Conservation (phyloP, 2,113 vertebrate species). For the Gopherus flavomarginatus region DNA sequence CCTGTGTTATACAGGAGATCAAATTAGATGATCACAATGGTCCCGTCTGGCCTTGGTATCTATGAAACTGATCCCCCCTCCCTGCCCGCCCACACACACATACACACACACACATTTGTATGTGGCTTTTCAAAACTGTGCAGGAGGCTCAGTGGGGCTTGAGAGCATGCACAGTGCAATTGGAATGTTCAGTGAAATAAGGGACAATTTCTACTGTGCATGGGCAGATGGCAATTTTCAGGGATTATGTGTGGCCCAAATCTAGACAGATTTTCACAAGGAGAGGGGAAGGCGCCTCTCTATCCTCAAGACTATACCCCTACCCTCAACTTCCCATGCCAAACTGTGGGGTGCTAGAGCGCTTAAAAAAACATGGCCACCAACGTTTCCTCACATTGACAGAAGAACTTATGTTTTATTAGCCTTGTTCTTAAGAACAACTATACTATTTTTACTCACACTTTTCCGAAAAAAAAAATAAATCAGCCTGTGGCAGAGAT, state of each 20-base stretch:
- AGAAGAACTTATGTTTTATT: neutral
- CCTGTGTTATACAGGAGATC: neutral
- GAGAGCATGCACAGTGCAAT: neutral
- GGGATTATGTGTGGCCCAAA: neutral
- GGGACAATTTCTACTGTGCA: neutral
- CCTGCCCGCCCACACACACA: too few relatives aligned
- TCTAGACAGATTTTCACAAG: neutral
- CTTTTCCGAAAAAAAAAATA: neutral
- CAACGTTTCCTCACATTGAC: neutral
- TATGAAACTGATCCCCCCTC: neutral
- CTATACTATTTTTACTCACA: neutral
- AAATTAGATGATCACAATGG: neutral
- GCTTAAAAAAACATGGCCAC: neutral
- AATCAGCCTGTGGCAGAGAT: neutral
- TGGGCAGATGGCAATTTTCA: neutral
- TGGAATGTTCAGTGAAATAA: neutral
- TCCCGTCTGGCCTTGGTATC: neutral
- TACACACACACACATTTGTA: neutral
- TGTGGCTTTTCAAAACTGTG: conserved; percentile 17
- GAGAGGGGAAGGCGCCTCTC: neutral
- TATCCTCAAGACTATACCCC: neutral
- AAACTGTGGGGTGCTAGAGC: neutral
- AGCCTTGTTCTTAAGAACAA: neutral
- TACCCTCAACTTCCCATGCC: neutral
- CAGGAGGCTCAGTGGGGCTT: neutral